These are phyloP conservation scores for Tretioscincus oriximinensis DNA, from an alignment of 2,113 vertebrate species.

Conservation along the genomic window DNA sequence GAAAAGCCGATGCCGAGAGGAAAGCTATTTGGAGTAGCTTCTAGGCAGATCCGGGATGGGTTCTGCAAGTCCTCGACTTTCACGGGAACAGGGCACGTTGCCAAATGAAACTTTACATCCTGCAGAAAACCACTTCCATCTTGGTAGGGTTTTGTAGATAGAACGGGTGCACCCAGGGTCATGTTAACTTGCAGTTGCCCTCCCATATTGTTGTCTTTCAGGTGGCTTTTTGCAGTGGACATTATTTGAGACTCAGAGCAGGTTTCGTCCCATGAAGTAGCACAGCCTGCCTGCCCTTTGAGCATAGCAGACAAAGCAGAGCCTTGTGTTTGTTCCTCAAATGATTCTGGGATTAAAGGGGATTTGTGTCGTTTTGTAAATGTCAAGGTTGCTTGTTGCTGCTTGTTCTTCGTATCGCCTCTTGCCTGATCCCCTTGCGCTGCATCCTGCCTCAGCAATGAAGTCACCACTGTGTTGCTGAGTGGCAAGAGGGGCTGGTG, in stretches of 20 bases:
- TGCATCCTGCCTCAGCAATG: conserved; percentile 27
- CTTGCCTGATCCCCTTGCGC: conserved; percentile 37
- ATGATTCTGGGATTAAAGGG: background rate
- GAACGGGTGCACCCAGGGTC: fast-evolving
- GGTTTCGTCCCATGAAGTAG: fast-evolving
- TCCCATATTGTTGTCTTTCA: background rate
- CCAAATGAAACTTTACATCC: fast-evolving
- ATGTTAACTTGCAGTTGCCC: fast-evolving
- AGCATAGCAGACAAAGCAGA: background rate
- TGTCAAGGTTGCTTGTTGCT: conserved; percentile 61
- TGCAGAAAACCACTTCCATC: background rate
- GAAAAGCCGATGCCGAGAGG: background rate
- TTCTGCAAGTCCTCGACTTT: background rate
- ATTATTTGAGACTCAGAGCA: background rate
- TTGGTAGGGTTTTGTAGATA: background rate
- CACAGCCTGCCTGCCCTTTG: background rate
- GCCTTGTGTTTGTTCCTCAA: background rate
- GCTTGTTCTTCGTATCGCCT: conserved; percentile 47
- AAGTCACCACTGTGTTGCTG: conserved; percentile 34
- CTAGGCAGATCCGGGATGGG: fast-evolving
- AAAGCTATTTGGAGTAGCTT: background rate
- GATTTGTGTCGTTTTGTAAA: conserved; percentile 56
- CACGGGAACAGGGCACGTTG: background rate
- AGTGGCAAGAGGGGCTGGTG: conserved; percentile 36
- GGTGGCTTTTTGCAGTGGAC: background rate